Evolutionary conservation across 2,888 invertebrate genomes (phyloP), one percentile per base, ranked within the genome.

Genomic region (Hydriomena furcata): DNA sequence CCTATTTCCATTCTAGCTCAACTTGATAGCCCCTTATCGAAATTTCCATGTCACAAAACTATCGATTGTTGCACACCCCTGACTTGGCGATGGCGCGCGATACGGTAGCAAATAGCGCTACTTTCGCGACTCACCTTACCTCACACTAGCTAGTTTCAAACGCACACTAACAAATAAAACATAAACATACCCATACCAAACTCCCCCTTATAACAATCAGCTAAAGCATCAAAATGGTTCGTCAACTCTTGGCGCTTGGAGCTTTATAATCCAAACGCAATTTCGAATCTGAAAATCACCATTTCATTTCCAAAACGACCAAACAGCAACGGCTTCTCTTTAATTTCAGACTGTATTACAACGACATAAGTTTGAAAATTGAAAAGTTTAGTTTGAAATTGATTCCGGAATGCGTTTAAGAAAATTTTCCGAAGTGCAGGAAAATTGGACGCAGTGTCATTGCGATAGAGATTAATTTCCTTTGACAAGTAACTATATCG

Each of bases 21-120:
- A 51, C 45, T 47, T 52, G 52, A 52, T 52, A 47, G 43, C 20
- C 30, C 17, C 43, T 48, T 46, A 56, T 45, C 44, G 34, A 46
- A 47, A 49, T 44, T 49, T 45, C 43, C 43, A 55, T 32, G 43
- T 52, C 44, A 54, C 21, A 52, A 53, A 44, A 52, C 49, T 47
- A 48, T 47, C 65, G 65, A 74, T 62, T 45, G 82, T 82, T 81
- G 57, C 21, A 21, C 41, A 64, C 63, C 69, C 59, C 82, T 82
- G 81, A 56, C 55, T 55, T 45, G 23, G 71, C 75, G 86, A 89
- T 89, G 83, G 88, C 84, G 89, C 85, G 78, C 87, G 88, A 89
- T 90, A 87, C 85, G 80, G 85, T 84, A 89, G 87, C 89, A 88
- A 89, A 88, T 89, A 87, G 85, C 79, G 79, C 84, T 80, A 85